phyloP scores from a whole-genome alignment of 2,888 invertebrate genomes.

The Melanchra persicariae region DNA sequence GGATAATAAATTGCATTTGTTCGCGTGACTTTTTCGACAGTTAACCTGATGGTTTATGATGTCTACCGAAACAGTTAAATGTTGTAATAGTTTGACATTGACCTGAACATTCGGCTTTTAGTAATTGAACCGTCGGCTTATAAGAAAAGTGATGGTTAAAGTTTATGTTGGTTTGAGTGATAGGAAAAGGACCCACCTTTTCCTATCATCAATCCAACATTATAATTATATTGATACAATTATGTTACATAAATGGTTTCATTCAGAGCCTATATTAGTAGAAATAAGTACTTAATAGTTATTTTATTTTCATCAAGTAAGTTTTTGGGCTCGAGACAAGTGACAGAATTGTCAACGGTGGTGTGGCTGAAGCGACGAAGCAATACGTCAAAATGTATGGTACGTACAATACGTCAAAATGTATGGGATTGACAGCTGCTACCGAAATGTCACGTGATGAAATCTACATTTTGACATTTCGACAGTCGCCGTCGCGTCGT shows the following conservation, averaged over 20 bases:
- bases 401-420: no score
- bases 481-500: no score
- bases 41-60: conserved; percentile 60
- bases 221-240: background rate
- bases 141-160: conserved; percentile 26
- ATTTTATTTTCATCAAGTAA: no score
- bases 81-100: conserved; percentile 59
- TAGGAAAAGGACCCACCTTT: no score
- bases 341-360: no score
- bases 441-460: no score
- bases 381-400: no score
- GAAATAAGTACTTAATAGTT: background rate
- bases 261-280: background rate
- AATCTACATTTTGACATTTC: no score
- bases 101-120: conserved; percentile 44
- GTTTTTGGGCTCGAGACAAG: no score
- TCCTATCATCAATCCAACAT: no score
- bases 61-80: conserved; percentile 55
- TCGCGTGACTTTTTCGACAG: conserved; percentile 66
- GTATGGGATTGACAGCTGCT: no score
- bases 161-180: conserved; percentile 45
- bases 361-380: no score
- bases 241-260: background rate
- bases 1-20: conserved; percentile 65
- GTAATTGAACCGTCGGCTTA: conserved; percentile 48